A percentile compares a stretch with the other conserved stretches of the same genome.
These are phyloP conservation scores for Crioceris asparagi DNA, from an alignment of 2,888 invertebrate species.

Conservation along the genomic window DNA sequence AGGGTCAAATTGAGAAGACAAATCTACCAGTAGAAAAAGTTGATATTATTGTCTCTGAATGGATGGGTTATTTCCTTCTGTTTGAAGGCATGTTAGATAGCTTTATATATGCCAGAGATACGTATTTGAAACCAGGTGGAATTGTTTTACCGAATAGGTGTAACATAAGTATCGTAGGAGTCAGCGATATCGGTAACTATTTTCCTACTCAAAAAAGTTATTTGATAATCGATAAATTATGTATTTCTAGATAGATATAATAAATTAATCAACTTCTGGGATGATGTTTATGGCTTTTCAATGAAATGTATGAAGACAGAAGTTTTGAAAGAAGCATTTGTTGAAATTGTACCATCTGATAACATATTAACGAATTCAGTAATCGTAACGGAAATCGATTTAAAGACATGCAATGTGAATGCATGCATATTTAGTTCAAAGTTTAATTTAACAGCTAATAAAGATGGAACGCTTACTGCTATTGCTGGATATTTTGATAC, in stretches of 20 bases:
- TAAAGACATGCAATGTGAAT: slow-evolving; percentile 59
- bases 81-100: slow-evolving; percentile 97
- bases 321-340: slow-evolving; percentile 66
- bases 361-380: slow-evolving; percentile 56
- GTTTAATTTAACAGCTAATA: slow-evolving; percentile 54
- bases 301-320: slow-evolving; percentile 86
- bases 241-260: slow-evolving; percentile 51
- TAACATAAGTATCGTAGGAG: slow-evolving; percentile 69
- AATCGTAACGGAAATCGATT: slow-evolving; percentile 60
- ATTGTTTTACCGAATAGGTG: slow-evolving; percentile 75
- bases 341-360: slow-evolving; percentile 54
- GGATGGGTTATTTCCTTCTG: slow-evolving; percentile 97
- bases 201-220: no score
- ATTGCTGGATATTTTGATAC: slow-evolving; percentile 89
- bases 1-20: slow-evolving; percentile 80
- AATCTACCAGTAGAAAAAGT: slow-evolving; percentile 63
- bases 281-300: slow-evolving; percentile 85
- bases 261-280: slow-evolving; percentile 75
- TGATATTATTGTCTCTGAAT: slow-evolving; percentile 92
- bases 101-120: slow-evolving; percentile 78
- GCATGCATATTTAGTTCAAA: slow-evolving; percentile 62
- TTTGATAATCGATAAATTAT: no score
- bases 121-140: slow-evolving; percentile 66
- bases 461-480: slow-evolving; percentile 62
- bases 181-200: slow-evolving; percentile 54